A percentile compares a stretch with the other conserved stretches of the same genome.
phyloP scores from a whole-genome alignment of 2,797 vertebrate species.

The Diplodus puntazzo region DNA sequence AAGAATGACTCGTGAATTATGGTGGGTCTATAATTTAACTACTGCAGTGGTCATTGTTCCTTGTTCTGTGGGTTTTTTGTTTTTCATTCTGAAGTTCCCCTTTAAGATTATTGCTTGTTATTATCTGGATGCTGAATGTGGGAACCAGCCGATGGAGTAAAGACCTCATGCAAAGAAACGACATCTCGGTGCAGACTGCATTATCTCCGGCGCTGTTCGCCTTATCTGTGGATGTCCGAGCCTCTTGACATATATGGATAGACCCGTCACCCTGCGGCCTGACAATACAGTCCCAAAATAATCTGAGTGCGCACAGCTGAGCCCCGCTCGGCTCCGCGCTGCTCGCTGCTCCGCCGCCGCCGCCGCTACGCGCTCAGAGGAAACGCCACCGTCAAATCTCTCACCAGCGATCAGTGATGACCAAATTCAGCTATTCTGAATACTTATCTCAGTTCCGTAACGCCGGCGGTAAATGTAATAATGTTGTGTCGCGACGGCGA shows the following conservation, averaged over 20 bases:
- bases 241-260: slow-evolving; percentile 93
- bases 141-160: slow-evolving; percentile 16
- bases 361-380: neutral
- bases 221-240: slow-evolving; percentile 72
- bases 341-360: slow-evolving; percentile 52
- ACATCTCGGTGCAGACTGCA: neutral
- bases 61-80: neutral
- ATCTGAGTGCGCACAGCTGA: slow-evolving; percentile 92
- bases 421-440: slow-evolving; percentile 93
- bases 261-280: slow-evolving; percentile 78
- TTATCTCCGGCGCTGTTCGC: slow-evolving; percentile 49
- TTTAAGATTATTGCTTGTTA: neutral
- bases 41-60: neutral
- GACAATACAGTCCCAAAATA: slow-evolving; percentile 95
- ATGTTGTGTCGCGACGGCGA: slow-evolving; percentile 40
- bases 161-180: neutral
- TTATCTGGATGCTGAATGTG: slow-evolving; percentile 4
- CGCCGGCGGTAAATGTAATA: slow-evolving; percentile 71
- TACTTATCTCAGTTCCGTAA: slow-evolving; percentile 94
- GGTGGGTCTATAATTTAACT: neutral
- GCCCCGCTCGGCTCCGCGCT: slow-evolving; percentile 69
- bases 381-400: slow-evolving; percentile 23
- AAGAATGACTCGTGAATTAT: neutral
- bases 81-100: no score
- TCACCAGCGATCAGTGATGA: slow-evolving; percentile 81